A percentile compares a stretch with the other conserved stretches of the same genome.
Conservation (phyloP, 1,140 invertebrate genomes). For the Hyles vespertilio region DNA sequence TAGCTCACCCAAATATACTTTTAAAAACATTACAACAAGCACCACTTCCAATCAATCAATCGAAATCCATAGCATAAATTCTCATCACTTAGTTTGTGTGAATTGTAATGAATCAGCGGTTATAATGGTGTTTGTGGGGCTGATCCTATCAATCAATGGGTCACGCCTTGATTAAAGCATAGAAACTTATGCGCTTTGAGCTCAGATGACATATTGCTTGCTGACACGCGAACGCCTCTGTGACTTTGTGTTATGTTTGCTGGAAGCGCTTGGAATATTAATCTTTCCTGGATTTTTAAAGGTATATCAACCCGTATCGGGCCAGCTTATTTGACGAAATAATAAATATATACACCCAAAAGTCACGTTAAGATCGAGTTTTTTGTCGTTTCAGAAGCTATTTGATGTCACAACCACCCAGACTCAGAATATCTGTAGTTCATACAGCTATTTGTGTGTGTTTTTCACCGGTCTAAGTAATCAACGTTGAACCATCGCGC, state of each 20-base stretch:
- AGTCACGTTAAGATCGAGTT: too few species aligned
- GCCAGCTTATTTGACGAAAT: too few species aligned
- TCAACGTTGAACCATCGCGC: too few species aligned
- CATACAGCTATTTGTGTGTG: too few species aligned
- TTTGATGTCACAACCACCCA: too few species aligned
- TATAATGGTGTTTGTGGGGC: slow-evolving; percentile 29
- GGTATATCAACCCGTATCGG: background rate
- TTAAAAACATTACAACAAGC: background rate
- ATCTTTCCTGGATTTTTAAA: background rate
- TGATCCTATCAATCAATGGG: slow-evolving; percentile 67
- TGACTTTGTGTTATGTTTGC: background rate
- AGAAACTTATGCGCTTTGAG: slow-evolving; percentile 54
- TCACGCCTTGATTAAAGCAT: slow-evolving; percentile 64
- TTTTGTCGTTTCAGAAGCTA: too few species aligned
- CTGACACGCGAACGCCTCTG: slow-evolving; percentile 41
- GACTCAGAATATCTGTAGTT: too few species aligned
- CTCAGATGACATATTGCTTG: slow-evolving; percentile 56
- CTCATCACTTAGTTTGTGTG: too few species aligned
- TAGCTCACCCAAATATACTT: slow-evolving; percentile 23
- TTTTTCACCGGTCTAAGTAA: too few species aligned
- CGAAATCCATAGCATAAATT: too few species aligned
- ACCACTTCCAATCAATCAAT: too few species aligned
- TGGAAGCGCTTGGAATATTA: background rate
- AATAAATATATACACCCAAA: too few species aligned
- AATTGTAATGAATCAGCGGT: slow-evolving; percentile 21